Evolutionary conservation across 2,113 vertebrate genomes (phyloP).

Genomic region (Sorex fumeus): DNA sequence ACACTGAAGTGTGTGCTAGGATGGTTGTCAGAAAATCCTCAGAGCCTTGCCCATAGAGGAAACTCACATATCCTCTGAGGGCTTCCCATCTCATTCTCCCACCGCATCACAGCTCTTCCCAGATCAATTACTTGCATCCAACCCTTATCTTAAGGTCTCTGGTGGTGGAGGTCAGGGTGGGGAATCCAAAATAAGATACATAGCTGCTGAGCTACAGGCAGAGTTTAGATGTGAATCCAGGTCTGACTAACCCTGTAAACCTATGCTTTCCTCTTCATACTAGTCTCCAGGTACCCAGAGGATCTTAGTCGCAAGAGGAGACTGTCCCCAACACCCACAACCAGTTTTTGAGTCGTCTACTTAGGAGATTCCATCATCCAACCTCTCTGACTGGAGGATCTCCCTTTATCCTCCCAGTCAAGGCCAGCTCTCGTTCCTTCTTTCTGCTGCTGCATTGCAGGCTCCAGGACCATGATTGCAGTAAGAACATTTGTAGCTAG

Average conservation of each 20-base stretch:
- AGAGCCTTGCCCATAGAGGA: not conserved
- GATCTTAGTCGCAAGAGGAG: not conserved
- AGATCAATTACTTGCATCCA: not conserved
- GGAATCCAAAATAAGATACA: not conserved
- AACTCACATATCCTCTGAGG: not conserved
- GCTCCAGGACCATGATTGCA: not conserved
- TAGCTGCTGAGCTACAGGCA: not conserved
- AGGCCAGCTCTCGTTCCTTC: not conserved
- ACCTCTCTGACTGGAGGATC: not conserved
- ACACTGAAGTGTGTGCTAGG: not conserved
- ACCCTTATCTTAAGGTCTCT: not conserved
- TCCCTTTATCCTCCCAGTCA: not conserved
- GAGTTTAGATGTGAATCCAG: not conserved
- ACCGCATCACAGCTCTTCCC: not conserved
- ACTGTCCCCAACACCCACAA: not conserved
- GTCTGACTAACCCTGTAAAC: not conserved
- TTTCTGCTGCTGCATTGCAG: not conserved
- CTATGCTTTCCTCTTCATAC: not conserved
- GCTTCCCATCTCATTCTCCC: not conserved
- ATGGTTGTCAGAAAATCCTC: not conserved
- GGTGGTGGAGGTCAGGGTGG: not conserved
- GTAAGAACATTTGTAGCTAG: not conserved
- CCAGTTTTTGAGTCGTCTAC: not conserved
- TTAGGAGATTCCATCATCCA: not conserved
- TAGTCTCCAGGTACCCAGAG: not conserved